Evolutionary conservation across 2,888 invertebrate species (phyloP).

Genomic region (Campoplex capitator): DNA sequence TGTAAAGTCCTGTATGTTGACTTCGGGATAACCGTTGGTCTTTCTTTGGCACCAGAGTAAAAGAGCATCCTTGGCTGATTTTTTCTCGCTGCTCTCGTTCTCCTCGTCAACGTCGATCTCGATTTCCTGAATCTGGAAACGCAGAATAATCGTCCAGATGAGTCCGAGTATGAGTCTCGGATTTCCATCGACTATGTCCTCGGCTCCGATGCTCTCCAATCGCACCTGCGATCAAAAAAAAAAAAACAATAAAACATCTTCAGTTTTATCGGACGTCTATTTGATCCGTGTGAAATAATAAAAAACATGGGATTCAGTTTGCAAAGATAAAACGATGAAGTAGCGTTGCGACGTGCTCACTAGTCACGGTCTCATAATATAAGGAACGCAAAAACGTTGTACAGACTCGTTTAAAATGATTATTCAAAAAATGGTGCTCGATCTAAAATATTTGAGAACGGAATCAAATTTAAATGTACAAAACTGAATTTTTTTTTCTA

Average conservation of each 20-base stretch:
- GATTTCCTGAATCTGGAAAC: conserved; percentile 99
- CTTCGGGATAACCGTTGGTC: conserved; percentile 96
- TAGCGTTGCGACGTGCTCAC: neutral
- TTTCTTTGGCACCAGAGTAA: conserved; percentile 99
- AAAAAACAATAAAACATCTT: conserved; percentile 5
- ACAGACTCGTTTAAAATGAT: conserved; percentile 5
- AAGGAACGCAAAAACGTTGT: neutral
- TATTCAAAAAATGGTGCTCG: neutral
- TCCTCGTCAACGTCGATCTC: conserved; percentile 99
- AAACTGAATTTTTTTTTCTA: neutral
- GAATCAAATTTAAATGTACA: neutral
- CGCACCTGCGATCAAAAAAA: conserved; percentile 89
- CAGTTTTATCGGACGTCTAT: neutral
- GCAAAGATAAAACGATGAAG: neutral
- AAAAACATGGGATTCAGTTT: neutral
- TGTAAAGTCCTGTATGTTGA: conserved; percentile 95
- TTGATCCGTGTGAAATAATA: conserved; percentile 1
- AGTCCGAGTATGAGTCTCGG: conserved; percentile 98
- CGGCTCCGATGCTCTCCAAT: conserved; percentile 99
- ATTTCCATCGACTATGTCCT: conserved; percentile 99
- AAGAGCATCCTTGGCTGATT: conserved; percentile 99
- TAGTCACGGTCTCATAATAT: neutral
- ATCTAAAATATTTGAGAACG: neutral
- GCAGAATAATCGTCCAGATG: conserved; percentile 99
- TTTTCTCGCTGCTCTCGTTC: conserved; percentile 98